A percentile compares a stretch with the other conserved stretches of the same genome.
Conservation (phyloP, 2,797 vertebrate species). For the Alectoris magna region DNA sequence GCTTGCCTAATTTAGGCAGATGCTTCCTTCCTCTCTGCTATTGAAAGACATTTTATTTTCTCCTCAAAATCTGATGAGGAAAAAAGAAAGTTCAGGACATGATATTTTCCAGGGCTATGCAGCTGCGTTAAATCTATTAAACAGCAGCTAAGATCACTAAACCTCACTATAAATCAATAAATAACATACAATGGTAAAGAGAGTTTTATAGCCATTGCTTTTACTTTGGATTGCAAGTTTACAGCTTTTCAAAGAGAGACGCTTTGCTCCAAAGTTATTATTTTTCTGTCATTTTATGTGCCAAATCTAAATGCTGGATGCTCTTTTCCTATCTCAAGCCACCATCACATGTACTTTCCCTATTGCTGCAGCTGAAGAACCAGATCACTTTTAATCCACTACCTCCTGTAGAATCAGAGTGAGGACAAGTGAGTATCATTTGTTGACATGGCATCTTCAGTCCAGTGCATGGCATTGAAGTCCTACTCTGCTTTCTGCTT, state of each 20-base stretch:
- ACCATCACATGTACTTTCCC: neutral
- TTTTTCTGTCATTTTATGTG: neutral
- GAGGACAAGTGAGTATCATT: neutral
- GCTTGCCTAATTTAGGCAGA: neutral
- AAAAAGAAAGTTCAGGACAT: slow-evolving; percentile 5
- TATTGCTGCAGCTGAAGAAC: neutral
- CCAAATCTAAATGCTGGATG: slow-evolving; percentile 33
- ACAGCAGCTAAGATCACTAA: slow-evolving; percentile 17
- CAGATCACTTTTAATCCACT: neutral
- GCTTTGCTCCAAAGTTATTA: slow-evolving; percentile 17
- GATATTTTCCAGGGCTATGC: slow-evolving; percentile 30
- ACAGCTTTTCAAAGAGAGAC: slow-evolving; percentile 16
- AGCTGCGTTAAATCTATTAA: slow-evolving; percentile 66
- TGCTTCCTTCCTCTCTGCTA: neutral
- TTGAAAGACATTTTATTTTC: slow-evolving; percentile 6
- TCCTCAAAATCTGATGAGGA: neutral
- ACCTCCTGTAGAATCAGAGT: neutral
- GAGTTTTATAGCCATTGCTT: slow-evolving; percentile 33
- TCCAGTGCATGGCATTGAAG: neutral
- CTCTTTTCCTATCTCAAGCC: neutral
- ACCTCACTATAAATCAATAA: slow-evolving; percentile 60
- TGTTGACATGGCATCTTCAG: neutral
- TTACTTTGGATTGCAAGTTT: slow-evolving; percentile 44
- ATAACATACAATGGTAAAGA: slow-evolving; percentile 17
- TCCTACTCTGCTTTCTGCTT: neutral